Percentiles rank a stretch among this genome's conserved stretches.
These are phyloP conservation scores for Nephila pilipes DNA, from an alignment of 1,140 invertebrate species.

Conservation along the genomic window DNA sequence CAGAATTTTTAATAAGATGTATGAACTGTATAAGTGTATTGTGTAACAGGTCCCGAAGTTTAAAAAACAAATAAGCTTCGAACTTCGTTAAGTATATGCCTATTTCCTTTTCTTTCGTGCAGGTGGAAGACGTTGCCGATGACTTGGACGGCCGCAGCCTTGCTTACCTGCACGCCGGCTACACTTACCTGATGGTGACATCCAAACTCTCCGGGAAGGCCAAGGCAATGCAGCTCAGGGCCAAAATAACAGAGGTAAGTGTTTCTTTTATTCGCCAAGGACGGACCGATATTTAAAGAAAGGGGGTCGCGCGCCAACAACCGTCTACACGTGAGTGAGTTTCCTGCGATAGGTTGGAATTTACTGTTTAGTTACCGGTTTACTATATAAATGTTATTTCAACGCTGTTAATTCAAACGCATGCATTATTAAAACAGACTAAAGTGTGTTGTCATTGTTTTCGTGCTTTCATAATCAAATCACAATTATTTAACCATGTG, in stretches of 20 bases:
- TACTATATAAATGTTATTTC: too few relatives aligned
- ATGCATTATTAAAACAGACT: too few relatives aligned
- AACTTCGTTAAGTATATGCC: not conserved
- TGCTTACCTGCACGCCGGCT: constrained; percentile 53
- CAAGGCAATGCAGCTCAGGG: constrained; percentile 60
- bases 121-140: constrained; percentile 69
- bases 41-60: too few relatives aligned
- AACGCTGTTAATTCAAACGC: too few relatives aligned
- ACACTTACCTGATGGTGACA: constrained; percentile 65
- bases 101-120: not conserved
- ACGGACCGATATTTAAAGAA: too few relatives aligned
- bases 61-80: too few relatives aligned
- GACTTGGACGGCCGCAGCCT: constrained; percentile 68
- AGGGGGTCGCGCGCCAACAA: not conserved
- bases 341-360: not conserved
- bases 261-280: not conserved
- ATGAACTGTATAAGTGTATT: too few relatives aligned
- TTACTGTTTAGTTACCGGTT: too few relatives aligned
- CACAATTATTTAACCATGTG: too few relatives aligned
- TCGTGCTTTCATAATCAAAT: too few relatives aligned
- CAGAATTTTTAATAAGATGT: too few relatives aligned
- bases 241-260: constrained; percentile 62
- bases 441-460: too few relatives aligned
- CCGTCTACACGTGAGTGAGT: not conserved
- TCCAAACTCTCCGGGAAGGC: constrained; percentile 61